A percentile compares a stretch with the other conserved stretches of the same genome.
phyloP scores from a whole-genome alignment of 2,888 invertebrate genomes.

The Athalia cordata region DNA sequence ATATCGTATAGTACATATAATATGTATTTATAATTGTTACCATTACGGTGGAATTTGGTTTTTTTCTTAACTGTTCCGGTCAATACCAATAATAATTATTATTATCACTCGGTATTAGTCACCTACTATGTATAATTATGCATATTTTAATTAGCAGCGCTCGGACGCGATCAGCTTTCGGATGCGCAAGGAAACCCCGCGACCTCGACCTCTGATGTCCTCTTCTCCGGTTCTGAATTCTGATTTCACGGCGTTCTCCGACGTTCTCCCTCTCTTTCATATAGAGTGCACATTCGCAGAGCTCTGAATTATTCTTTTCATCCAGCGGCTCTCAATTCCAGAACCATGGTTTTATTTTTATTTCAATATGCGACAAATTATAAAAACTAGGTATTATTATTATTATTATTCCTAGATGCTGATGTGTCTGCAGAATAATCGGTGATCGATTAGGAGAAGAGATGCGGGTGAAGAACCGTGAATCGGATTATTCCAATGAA shows the following conservation, averaged over 20 bases:
- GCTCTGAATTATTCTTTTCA: too few species aligned
- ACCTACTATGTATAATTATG: too few species aligned
- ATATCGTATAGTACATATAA: background rate
- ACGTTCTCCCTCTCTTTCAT: background rate
- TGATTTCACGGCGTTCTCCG: conserved; percentile 26
- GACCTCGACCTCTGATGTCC: conserved; percentile 19
- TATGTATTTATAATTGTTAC: background rate
- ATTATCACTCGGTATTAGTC: too few species aligned
- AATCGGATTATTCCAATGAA: too few species aligned
- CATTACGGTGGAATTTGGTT: background rate
- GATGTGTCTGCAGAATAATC: too few species aligned
- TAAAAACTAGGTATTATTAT: too few species aligned
- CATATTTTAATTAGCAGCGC: background rate
- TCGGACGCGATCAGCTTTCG: background rate
- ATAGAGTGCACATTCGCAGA: too few species aligned
- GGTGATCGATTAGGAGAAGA: background rate
- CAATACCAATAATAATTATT: too few species aligned
- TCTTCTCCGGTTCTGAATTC: background rate
- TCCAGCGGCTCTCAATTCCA: too few species aligned
- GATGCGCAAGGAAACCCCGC: conserved; percentile 6
- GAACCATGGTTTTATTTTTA: too few species aligned
- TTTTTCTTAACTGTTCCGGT: background rate
- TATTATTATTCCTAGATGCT: too few species aligned
- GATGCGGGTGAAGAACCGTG: conserved; percentile 44
- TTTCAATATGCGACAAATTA: too few species aligned